These are phyloP conservation scores for Baccha elongata DNA, from an alignment of 2,888 invertebrate genomes.

Conservation along the genomic window DNA sequence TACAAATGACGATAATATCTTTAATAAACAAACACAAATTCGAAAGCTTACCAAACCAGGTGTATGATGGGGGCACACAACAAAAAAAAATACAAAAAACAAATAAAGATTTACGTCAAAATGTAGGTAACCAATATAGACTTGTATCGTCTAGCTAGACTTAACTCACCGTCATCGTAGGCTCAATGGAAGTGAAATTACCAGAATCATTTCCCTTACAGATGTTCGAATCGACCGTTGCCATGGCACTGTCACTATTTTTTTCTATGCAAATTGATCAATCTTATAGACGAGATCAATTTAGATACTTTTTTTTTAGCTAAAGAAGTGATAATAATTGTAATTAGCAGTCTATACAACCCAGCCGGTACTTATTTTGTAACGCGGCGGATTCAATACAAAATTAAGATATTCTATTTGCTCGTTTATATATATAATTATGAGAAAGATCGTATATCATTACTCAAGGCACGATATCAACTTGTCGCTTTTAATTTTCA, in stretches of 20 bases:
- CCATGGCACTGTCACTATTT: slow-evolving; percentile 14
- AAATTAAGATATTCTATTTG: not conserved
- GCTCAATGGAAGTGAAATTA: not conserved
- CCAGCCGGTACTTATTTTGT: not conserved
- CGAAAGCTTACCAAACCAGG: slow-evolving; percentile 29
- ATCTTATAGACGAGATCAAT: not conserved
- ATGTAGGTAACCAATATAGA: slow-evolving; percentile 3
- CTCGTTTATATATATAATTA: not conserved
- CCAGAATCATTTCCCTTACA: slow-evolving; percentile 31
- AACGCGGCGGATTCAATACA: not conserved
- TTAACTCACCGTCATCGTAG: slow-evolving; percentile 32
- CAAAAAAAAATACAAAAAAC: not conserved
- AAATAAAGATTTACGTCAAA: not conserved
- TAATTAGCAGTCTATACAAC: not conserved
- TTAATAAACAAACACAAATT: slow-evolving; percentile 7
- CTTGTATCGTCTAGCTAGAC: not conserved
- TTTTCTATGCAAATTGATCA: not conserved
- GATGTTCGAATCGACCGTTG: slow-evolving; percentile 27
- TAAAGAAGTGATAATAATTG: slow-evolving; percentile 37
- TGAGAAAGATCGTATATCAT: slow-evolving; percentile 41
- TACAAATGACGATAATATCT: not conserved
- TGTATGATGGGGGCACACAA: not conserved
- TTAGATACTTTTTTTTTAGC: slow-evolving; percentile 8
- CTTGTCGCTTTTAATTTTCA: slow-evolving; percentile 47
- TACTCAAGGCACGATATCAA: slow-evolving; percentile 33